Evolutionary conservation across 2,113 vertebrate genomes (phyloP), one percentile per base, ranked within the genome.

Genomic region (Phainopepla nitens): DNA sequence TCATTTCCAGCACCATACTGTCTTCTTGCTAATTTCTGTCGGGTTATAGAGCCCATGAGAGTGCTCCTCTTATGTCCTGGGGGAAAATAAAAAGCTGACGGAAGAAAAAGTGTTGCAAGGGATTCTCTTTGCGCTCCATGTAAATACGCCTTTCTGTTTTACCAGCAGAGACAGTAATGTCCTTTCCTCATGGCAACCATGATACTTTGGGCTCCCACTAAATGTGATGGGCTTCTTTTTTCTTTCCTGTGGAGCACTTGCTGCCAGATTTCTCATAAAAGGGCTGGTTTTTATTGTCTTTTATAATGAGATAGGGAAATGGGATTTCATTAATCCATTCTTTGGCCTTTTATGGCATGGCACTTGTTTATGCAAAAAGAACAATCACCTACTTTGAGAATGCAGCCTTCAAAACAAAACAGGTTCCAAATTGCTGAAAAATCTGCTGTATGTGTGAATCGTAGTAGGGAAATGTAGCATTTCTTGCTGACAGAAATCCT

Each of bases 401-500:
- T 76, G 69, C 51, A 88, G 57, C 31, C 41, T 90, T 93, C 71
- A 61, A 81, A 91, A 82, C 60, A 64, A 94, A 96, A 41, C 29
- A 61, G 49, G 33, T 80, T 82, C 51, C 44, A 82, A 71, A 87
- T 29, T 78, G 57, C 56, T 93, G 31, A 72, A 39, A 92, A 91
- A 77, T 70, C 77, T 77, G 25, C 66, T 94, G 7, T 56, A 11
- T 78, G n/a, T 77, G 47, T 88, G 90, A 93, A 72, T 92, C 33
- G 5, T 53, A 86, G 62, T 50, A 80, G 69, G 65, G 57, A 94
- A 96, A 90, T 60, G 44, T 75, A 54, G 54, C 62, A 70, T 85
- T 87, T 92, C 73, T 86, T 71, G 29, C 58, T 91, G 68, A 94
- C 69, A 75, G 49, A 95, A 92, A 90, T 84, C 47, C n/a, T 69